Base-by-base conservation (phyloP, 2,797 vertebrate genomes). In the Cossypha niveicapilla region DNA sequence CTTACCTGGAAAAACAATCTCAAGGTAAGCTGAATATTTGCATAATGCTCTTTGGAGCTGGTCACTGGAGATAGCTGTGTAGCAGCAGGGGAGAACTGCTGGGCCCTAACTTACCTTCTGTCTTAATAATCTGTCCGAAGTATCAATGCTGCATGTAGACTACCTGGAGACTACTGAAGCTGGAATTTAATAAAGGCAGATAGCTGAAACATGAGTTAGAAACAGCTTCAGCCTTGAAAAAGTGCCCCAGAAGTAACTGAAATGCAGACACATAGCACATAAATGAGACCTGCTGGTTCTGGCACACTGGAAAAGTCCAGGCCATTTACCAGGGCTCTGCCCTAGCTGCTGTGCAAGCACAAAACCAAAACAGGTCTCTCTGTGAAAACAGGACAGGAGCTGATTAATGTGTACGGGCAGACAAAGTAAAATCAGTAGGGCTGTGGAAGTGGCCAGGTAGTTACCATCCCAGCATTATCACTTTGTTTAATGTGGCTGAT, bases 1-100 rank as follows among this genome's bases (percentile, higher is more conserved):
- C 65, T 72, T 94, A 95, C 89, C 89, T 95, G 94, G 89, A 66
- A 89, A 95, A 92, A 70, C 81, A 90, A 60, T 82, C 79, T 94
- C 14, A 39, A 75, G 72, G 65, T 68, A 77, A 84, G 78, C 44
- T 70, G 93, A 32, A 41, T 89, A 80, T 93, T 94, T 95, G 85
- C 81, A 91, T 94, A 65, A 51, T 61, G 37, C 19, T 90, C 39
- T 92, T 75, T 81, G 35, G 56, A 89, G 75, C 62, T 70, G 34
- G 37, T 61, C 66, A 4, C 73, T 67, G 66, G 22, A 30, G 41
- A 56, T 71, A 58, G 45, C 72, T 18, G 25, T 30, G 15, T 66
- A 54, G 51, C 62, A 51, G 39, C 8, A 24, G 30, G 25, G 27
- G 16, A 34, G 30, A 14, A 25, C n/a, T 62, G 19, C 11, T 75